These are phyloP conservation scores for Anomalospiza imberbis DNA, from an alignment of 2,797 vertebrate species.

Conservation along the genomic window DNA sequence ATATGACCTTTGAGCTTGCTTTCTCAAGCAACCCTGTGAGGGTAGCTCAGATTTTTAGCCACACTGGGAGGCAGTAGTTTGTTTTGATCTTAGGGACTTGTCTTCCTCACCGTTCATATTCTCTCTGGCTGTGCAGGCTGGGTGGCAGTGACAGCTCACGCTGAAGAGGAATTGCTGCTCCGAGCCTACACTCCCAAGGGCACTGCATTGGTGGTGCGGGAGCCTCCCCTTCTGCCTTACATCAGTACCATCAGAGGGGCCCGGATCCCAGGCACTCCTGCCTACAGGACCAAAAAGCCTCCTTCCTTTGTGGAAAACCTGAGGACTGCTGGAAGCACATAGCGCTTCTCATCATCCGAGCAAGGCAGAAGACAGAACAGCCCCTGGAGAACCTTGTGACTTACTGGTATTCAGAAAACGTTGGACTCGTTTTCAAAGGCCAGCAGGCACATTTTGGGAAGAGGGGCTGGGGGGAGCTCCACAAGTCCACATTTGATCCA, in stretches of 20 bases:
- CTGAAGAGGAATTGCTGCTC: conserved; percentile 72
- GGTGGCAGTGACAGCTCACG: conserved; percentile 84
- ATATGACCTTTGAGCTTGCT: neutral
- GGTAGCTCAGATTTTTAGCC: neutral
- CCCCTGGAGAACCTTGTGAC: neutral
- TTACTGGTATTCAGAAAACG: neutral
- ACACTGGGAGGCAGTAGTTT: neutral
- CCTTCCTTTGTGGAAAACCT: conserved; percentile 70
- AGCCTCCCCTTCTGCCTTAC: conserved; percentile 82
- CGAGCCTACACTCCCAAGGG: conserved; percentile 79
- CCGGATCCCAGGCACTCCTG: conserved; percentile 73
- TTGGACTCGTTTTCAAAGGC: neutral
- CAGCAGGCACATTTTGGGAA: neutral
- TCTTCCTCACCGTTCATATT: neutral
- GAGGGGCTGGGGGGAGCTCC: fast-evolving
- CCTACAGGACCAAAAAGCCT: conserved; percentile 78
- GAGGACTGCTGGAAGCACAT: neutral
- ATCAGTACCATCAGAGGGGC: conserved; percentile 82
- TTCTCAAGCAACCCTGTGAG: neutral
- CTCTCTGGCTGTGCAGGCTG: conserved; percentile 78
- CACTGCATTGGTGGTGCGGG: conserved; percentile 68
- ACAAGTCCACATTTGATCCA: neutral
- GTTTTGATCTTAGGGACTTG: neutral
- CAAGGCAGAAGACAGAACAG: neutral
- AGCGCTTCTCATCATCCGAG: neutral